These are phyloP conservation scores for Melanocharis versteri DNA, from an alignment of 2,113 vertebrate genomes.

Conservation along the genomic window DNA sequence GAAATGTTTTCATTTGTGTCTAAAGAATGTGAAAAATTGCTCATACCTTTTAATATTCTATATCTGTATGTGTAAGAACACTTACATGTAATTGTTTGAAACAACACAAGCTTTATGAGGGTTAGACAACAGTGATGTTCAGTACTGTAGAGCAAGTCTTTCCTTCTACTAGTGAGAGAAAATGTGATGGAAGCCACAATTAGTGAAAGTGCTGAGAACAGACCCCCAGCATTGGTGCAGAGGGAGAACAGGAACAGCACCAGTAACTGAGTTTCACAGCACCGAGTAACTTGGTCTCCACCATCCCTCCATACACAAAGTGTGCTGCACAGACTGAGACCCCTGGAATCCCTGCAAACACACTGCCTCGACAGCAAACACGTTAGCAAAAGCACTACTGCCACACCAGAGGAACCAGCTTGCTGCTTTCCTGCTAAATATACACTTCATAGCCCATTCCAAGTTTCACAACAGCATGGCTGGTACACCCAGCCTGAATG, in stretches of 20 bases:
- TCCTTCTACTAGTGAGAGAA: background rate
- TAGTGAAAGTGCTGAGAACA: background rate
- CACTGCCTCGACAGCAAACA: fast-evolving
- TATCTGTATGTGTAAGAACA: background rate
- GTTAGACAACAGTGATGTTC: background rate
- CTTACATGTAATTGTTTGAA: background rate
- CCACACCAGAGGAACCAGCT: background rate
- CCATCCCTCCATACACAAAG: background rate
- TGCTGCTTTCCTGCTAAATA: background rate
- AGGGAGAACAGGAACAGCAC: background rate
- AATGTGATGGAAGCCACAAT: background rate
- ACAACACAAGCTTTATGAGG: background rate
- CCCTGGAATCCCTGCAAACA: background rate
- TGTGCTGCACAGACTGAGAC: background rate
- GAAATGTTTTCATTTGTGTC: background rate
- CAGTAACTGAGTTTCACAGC: background rate
- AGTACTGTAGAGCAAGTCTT: background rate
- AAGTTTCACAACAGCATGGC: background rate
- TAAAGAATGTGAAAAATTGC: background rate
- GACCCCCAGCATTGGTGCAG: background rate
- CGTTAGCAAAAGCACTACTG: background rate
- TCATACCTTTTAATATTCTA: background rate
- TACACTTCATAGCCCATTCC: background rate
- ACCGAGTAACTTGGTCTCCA: background rate
- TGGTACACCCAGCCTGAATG: background rate